Percentiles rank a stretch among this genome's conserved stretches.
Conservation (phyloP, 2,888 invertebrate genomes). For the Bugula neritina region DNA sequence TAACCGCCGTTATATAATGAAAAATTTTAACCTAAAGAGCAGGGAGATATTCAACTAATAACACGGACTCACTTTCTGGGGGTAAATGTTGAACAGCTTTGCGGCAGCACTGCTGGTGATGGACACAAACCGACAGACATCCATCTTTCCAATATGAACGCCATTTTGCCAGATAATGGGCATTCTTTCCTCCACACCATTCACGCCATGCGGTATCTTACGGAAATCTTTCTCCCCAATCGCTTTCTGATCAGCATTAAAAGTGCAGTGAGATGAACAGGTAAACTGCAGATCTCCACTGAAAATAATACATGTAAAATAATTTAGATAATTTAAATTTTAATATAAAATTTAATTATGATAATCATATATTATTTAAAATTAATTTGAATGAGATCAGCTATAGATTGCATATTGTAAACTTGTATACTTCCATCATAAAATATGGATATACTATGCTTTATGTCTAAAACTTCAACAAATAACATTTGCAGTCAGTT, state of each 20-base stretch:
- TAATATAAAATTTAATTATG: too few species aligned
- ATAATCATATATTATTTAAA: too few species aligned
- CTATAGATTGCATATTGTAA: too few species aligned
- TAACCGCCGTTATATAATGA: too few species aligned
- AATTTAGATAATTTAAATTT: too few species aligned
- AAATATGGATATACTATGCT: too few species aligned
- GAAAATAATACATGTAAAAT: constrained; percentile 33
- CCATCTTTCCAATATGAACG: constrained; percentile 28
- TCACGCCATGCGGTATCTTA: constrained; percentile 43
- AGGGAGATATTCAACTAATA: too few species aligned
- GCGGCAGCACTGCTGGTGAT: constrained; percentile 30
- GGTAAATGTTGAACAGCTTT: constrained; percentile 31
- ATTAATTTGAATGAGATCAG: too few species aligned
- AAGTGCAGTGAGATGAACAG: constrained; percentile 31
- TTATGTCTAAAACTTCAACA: too few species aligned
- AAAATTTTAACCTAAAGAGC: too few species aligned
- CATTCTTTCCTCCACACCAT: constrained; percentile 26
- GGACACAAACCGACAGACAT: constrained; percentile 30
- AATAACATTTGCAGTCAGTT: too few species aligned
- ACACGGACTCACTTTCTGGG: constrained; percentile 50
- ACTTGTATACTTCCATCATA: too few species aligned
- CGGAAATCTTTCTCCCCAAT: constrained; percentile 32
- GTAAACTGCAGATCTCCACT: constrained; percentile 30
- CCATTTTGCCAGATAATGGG: constrained; percentile 17
- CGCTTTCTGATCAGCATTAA: constrained; percentile 32